Evolutionary conservation across 2,888 invertebrate genomes (phyloP), one percentile per base, ranked within the genome.

Genomic region (Caradrina clavipalpis): DNA sequence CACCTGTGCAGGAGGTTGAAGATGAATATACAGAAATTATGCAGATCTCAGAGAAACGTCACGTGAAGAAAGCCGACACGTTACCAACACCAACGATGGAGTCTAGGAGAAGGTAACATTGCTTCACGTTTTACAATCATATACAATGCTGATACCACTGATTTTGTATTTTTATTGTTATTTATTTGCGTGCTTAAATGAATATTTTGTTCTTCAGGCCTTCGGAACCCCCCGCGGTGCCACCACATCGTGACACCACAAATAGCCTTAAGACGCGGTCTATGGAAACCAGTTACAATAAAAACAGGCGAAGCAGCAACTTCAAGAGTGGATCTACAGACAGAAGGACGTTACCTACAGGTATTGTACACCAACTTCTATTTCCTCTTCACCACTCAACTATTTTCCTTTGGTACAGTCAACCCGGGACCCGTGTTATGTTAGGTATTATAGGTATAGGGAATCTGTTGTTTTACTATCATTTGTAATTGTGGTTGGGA

Each of bases 221-320:
- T 55, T 95, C 95, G 21, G 96, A 97, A 90, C 97, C 98, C 60
- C 97, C 98, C 26, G 97, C 97, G 70, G 97, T 98, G 81, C 98
- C 98, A 51, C 98, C 98, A 71, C 98, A 98, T 88, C 97, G 97
- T 49, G 97, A 97, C 87, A 96, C 97, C 58, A 96, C 97, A 47
- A 97, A 97, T 88, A 98, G 98, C 78, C 96, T 98, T 75, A 98
- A 98, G 91, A 98, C 98, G 80, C 97, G 98, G 86, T 98, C 98
- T 10, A 98, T 98, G 97, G 98, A 98, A 89, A 98, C 98, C 4
- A 97, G 97, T 79, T 98, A 97, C 88, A 97, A 97, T 78, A 97
- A 97, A 88, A 96, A 96, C 82, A 96, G 97, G 78, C 92, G 95
- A 82, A 95, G 92, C 80, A 96, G 96, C 91, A 92, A 94, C 84